Percentiles rank a stretch among this genome's conserved stretches.
Conservation (phyloP, 2,113 vertebrate genomes). For the Cyanoramphus novaezelandiae region DNA sequence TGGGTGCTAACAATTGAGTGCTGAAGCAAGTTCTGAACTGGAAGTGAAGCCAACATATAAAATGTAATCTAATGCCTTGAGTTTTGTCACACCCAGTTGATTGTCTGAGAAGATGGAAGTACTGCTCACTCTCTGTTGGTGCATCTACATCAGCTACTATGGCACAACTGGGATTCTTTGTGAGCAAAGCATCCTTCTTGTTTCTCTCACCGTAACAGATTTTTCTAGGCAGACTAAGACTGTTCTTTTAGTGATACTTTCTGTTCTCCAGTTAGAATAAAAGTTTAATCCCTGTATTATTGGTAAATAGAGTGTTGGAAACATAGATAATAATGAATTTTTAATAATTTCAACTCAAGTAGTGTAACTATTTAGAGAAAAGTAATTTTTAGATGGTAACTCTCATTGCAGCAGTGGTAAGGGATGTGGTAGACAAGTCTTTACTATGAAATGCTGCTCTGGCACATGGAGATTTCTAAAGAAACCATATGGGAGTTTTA, state of each 20-base stretch:
- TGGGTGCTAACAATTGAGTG: not conserved
- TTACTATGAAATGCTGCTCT: not conserved
- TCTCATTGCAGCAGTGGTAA: not conserved
- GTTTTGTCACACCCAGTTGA: not conserved
- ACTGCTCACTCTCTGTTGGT: not conserved
- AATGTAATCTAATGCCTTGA: not conserved
- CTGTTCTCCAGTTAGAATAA: not conserved
- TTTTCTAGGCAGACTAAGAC: not conserved
- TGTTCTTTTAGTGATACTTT: not conserved
- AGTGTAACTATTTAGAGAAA: not conserved
- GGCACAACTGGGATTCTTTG: not conserved
- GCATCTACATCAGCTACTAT: not conserved
- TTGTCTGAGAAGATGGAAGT: not conserved
- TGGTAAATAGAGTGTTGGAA: not conserved
- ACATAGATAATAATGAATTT: not conserved
- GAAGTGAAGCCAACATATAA: not conserved
- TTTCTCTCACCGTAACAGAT: not conserved
- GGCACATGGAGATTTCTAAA: not conserved
- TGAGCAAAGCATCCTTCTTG: not conserved
- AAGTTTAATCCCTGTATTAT: not conserved
- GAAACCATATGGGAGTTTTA: slow-evolving; percentile 4
- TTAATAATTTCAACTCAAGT: not conserved
- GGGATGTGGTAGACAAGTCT: not conserved
- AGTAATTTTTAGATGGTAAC: not conserved
- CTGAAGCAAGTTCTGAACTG: not conserved